Evolutionary conservation across 1,140 invertebrate genomes (phyloP), one percentile per base, ranked within the genome.

Genomic region (Saccostrea cuccullata): DNA sequence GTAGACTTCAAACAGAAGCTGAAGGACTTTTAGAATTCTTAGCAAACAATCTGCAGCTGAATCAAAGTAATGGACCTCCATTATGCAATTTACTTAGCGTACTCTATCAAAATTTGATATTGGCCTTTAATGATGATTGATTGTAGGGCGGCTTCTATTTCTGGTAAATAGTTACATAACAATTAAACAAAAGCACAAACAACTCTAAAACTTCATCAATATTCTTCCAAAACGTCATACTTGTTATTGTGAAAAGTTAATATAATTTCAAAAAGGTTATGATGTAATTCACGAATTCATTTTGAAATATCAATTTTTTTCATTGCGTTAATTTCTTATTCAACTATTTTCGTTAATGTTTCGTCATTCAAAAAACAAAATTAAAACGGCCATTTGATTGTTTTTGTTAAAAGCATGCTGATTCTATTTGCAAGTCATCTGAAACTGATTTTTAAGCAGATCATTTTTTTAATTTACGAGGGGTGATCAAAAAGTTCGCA

Each of bases 111-210:
- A 77, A 77, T 36, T 26, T 64, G 58, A 17, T 64, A 64, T 64
- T 15, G 26, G 17, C 3, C 11, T 26, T 15, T 77, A 77, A 77
- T 77, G 30, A 30, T 77, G 70, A 77, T 26, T 77, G 30, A 77
- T 77, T 23, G 30, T 30, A 4, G 70, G 70, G 30, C 15, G 70
- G 70, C 2, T 30, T 26, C 70, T 11, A 15, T 30, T 77, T 20
- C 1, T 77, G 26, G 70, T 77, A 77, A 77, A 77, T 36, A 30
- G 70, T 77, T 77, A 77, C 70, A 77, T 77, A 77, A 77, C 70
- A 77, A 77, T 77, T 77, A 77, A 77, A 77, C 15, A 15, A 36
- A 77, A 15, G 36, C 12, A 36, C 23, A 77, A 77, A 30, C 13
- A 26, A 73, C 30, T 73, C 4, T 3, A 73, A 73, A 73, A 36